These are phyloP conservation scores for Portunus trituberculatus DNA, from an alignment of 1,140 invertebrate genomes.

Conservation along the genomic window DNA sequence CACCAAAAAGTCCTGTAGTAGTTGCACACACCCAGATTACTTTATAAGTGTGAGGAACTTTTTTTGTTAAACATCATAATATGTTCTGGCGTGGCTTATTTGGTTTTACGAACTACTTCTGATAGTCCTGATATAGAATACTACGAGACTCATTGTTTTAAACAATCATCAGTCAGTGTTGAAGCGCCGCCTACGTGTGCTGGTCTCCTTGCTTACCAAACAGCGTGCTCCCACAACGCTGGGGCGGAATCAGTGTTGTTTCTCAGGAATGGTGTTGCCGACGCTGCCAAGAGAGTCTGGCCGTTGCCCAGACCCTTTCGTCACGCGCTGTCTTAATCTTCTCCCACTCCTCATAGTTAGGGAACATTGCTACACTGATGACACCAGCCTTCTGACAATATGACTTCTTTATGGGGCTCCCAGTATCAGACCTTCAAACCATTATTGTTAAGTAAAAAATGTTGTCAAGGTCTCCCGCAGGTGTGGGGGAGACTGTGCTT, in stretches of 20 bases:
- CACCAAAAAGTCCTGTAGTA: no score
- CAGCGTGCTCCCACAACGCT: neutral
- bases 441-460: neutral
- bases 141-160: no score
- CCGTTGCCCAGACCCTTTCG: neutral
- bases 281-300: neutral
- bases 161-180: no score
- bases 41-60: no score
- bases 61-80: neutral
- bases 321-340: neutral
- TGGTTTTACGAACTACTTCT: neutral
- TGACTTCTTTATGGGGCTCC: no score
- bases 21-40: no score
- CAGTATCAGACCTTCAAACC: no score
- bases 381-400: no score
- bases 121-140: neutral
- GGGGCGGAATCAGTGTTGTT: neutral
- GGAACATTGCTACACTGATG: no score
- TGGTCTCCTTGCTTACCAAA: neutral
- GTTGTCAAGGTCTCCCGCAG: neutral
- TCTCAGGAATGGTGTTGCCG: neutral
- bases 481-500: neutral
- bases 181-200: neutral
- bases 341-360: neutral
- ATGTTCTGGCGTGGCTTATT: neutral